phyloP scores from a whole-genome alignment of 2,888 invertebrate genomes.

The Orchesella flavescens region DNA sequence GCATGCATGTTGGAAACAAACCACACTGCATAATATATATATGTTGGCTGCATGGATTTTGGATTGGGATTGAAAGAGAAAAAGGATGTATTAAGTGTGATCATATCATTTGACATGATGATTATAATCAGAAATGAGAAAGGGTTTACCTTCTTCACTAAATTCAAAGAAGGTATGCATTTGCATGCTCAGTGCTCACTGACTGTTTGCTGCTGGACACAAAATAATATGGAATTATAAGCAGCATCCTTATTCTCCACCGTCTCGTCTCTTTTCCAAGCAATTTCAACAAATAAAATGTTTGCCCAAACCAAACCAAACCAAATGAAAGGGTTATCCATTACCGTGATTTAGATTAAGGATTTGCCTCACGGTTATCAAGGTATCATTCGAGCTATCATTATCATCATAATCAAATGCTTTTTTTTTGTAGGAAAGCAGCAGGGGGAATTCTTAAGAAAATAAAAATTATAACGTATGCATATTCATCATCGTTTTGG shows the following conservation, averaged over 20 bases:
- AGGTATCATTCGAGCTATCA: no score
- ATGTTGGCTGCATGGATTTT: background rate
- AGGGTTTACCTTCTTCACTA: conserved; percentile 30
- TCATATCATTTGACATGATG: conserved; percentile 1
- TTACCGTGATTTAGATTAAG: no score
- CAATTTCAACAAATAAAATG: no score
- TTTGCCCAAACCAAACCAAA: no score
- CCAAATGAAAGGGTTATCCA: no score
- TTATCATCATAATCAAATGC: no score
- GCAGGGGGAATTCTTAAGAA: conserved; percentile 13
- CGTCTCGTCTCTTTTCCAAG: no score
- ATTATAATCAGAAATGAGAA: conserved; percentile 47
- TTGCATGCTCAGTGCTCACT: conserved; percentile 53
- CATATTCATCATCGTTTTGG: background rate
- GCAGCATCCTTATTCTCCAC: no score
- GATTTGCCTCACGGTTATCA: no score
- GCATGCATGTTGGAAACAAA: background rate
- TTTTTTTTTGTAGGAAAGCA: no score
- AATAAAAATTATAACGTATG: background rate
- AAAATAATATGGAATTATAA: no score
- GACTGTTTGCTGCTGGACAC: conserved; percentile 10
- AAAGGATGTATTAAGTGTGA: conserved; percentile 41
- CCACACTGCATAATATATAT: background rate
- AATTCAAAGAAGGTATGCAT: conserved; percentile 16
- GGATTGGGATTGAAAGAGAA: conserved; percentile 2